Evolutionary conservation across 2,113 vertebrate species (phyloP).

Genomic region (Alethe castanea): DNA sequence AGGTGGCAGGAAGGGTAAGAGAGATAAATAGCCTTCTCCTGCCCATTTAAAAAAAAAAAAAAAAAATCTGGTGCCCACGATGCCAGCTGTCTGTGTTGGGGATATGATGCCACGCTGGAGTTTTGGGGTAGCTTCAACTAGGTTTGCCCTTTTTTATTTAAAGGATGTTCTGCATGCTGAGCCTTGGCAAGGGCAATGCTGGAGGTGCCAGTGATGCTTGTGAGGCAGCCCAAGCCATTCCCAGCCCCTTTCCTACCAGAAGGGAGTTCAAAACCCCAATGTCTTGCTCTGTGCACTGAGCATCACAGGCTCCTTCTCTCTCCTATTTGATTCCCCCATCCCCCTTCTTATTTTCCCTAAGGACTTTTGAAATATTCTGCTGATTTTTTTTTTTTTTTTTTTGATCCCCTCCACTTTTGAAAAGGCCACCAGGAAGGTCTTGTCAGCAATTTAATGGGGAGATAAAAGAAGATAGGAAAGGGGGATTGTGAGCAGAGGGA

Average conservation of each 20-base stretch:
- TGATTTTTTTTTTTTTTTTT: neutral
- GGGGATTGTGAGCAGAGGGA: neutral
- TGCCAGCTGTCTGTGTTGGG: neutral
- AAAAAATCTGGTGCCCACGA: rapidly evolving
- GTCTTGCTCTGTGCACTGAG: neutral
- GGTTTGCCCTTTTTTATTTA: neutral
- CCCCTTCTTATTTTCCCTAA: neutral
- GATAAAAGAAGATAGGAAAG: neutral
- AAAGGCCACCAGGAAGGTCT: constrained; percentile 9
- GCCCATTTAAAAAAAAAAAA: neutral
- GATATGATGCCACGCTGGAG: rapidly evolving
- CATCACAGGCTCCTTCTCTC: neutral
- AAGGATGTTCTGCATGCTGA: neutral
- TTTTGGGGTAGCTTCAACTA: neutral
- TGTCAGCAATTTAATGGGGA: constrained; percentile 12
- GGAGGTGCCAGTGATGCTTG: neutral
- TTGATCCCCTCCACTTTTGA: neutral
- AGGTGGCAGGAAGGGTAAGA: neutral
- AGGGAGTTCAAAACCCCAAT: neutral
- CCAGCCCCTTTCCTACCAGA: neutral
- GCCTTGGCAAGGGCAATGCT: neutral
- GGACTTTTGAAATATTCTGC: neutral
- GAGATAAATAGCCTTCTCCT: neutral
- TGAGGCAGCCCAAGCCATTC: neutral
- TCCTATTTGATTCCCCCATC: rapidly evolving